A percentile compares a stretch with the other conserved stretches of the same genome.
Conservation (phyloP, 2,797 vertebrate genomes). For the Malacoctenus gilli region DNA sequence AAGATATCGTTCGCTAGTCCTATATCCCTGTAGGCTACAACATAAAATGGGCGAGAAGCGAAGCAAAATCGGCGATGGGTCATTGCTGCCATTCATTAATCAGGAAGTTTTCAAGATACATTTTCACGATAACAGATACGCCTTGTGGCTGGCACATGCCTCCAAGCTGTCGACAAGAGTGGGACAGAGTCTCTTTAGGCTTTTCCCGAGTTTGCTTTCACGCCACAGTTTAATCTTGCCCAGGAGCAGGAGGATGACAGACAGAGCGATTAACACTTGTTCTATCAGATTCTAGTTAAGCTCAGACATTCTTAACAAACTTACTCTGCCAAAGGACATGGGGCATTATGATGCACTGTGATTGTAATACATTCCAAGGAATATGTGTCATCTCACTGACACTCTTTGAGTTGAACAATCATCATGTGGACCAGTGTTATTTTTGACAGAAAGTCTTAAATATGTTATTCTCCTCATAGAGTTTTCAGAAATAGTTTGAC, state of each 20-base stretch:
- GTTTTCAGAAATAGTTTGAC: too few species aligned
- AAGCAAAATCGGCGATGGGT: constrained; percentile 50
- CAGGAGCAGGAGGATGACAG: constrained; percentile 58
- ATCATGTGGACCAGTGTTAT: constrained; percentile 11
- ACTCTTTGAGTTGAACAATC: constrained; percentile 16
- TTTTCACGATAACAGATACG: constrained; percentile 51
- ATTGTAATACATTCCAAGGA: constrained; percentile 26
- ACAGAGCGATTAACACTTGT: constrained; percentile 62
- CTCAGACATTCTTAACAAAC: constrained; percentile 29
- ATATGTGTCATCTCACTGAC: constrained; percentile 20
- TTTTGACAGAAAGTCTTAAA: too few species aligned
- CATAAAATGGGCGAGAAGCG: constrained; percentile 36
- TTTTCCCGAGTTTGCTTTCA: constrained; percentile 66
- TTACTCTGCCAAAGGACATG: constrained; percentile 20
- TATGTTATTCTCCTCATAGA: too few species aligned
- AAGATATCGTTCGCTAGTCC: constrained; percentile 61
- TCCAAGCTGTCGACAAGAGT: constrained; percentile 40
- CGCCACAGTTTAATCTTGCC: constrained; percentile 73
- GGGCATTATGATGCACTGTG: constrained; percentile 24
- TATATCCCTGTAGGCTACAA: constrained; percentile 58
- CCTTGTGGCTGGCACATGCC: constrained; percentile 45
- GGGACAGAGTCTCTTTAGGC: constrained; percentile 63
- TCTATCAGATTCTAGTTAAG: constrained; percentile 62
- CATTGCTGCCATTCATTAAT: constrained; percentile 59
- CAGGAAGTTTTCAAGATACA: constrained; percentile 58